Evolutionary conservation across 2,113 vertebrate species (phyloP).

Genomic region (Gymnobelideus leadbeateri): DNA sequence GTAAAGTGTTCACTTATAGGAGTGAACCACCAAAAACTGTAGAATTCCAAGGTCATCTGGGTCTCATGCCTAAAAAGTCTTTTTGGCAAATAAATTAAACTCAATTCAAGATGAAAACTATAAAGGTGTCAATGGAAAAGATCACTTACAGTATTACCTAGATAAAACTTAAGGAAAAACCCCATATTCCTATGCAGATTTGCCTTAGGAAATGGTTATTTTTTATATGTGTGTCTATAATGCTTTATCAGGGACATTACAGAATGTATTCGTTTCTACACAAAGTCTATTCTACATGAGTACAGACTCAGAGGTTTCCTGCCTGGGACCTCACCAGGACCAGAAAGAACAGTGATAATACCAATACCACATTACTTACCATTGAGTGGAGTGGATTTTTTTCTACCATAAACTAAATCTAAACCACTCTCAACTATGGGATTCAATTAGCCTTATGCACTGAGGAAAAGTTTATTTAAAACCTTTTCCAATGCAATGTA

Average conservation of each 20-base stretch:
- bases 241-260: not conserved
- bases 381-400: not conserved
- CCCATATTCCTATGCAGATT: not conserved
- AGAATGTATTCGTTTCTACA: not conserved
- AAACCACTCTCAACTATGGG: not conserved
- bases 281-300: slow-evolving; percentile 1
- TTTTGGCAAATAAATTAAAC: slow-evolving; percentile 87
- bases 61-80: slow-evolving; percentile 85
- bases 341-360: slow-evolving; percentile 29
- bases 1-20: not conserved
- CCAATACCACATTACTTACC: not conserved
- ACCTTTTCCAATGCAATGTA: not conserved
- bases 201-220: slow-evolving; percentile 51
- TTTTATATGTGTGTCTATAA: not conserved
- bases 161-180: slow-evolving; percentile 32
- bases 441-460: not conserved
- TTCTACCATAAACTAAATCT: not conserved
- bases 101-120: slow-evolving; percentile 83
- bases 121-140: slow-evolving; percentile 82
- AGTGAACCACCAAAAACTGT: slow-evolving; percentile 51
- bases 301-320: slow-evolving; percentile 6
- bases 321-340: slow-evolving; percentile 18
- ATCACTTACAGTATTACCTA: slow-evolving; percentile 61
- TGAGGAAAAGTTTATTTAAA: slow-evolving; percentile 29
- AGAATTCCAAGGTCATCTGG: slow-evolving; percentile 75